Percentiles rank a stretch among this genome's conserved stretches.
Evolutionary conservation across 2,888 invertebrate genomes (phyloP).

Genomic region (Blera fallax): DNA sequence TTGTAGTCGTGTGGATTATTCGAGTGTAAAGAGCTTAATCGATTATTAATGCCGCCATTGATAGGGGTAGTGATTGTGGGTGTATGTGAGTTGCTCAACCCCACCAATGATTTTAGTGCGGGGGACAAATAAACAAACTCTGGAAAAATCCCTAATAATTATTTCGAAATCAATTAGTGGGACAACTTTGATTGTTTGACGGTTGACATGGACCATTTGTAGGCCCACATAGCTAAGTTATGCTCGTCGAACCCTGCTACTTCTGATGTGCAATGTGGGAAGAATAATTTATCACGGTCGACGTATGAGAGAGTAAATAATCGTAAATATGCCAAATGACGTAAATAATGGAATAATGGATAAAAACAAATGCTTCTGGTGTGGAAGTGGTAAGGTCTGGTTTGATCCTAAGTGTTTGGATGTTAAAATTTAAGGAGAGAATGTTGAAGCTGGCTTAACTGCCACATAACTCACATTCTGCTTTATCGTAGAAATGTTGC

Average conservation of each 20-base stretch:
- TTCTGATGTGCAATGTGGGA: background rate
- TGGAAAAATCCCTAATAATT: slow-evolving; percentile 32
- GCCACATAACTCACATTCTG: no score
- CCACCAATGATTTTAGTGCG: background rate
- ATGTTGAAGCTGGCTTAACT: no score
- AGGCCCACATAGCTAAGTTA: background rate
- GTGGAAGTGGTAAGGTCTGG: background rate
- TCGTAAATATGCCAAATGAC: slow-evolving; percentile 24
- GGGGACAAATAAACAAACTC: slow-evolving; percentile 27
- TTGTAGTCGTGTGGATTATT: slow-evolving; percentile 63
- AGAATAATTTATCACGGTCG: slow-evolving; percentile 56
- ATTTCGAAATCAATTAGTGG: slow-evolving; percentile 68
- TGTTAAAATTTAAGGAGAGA: background rate
- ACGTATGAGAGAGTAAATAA: slow-evolving; percentile 12
- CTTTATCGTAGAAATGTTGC: no score
- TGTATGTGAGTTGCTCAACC: slow-evolving; percentile 9
- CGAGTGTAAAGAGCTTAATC: slow-evolving; percentile 72
- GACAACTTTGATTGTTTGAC: slow-evolving; percentile 60
- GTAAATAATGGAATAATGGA: slow-evolving; percentile 33
- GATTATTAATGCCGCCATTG: slow-evolving; percentile 70
- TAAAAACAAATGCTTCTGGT: background rate
- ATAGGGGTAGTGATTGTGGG: slow-evolving; percentile 45
- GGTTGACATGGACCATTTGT: slow-evolving; percentile 45
- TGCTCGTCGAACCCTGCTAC: background rate
- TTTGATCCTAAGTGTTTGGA: background rate